Base-by-base conservation (phyloP, 2,888 invertebrate species). In the Ormyrus rosae region DNA sequence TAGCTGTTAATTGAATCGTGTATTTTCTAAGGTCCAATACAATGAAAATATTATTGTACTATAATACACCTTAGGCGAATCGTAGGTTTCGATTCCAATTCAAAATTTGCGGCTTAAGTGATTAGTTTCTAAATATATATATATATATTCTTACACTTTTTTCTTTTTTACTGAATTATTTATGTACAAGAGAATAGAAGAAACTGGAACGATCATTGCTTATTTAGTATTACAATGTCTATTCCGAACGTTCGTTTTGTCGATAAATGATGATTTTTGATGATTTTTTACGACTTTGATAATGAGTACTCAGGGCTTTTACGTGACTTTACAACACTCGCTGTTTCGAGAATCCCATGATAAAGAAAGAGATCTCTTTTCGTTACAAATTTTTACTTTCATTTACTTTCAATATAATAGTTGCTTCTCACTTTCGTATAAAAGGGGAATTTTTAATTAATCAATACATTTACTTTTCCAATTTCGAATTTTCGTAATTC, bases 101-200 rank as follows among this genome's bases (percentile, higher is more conserved):
- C n/a, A 73, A 73, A 77, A 78, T 65, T 78, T 67, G 60, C 61
- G 67, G 65, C 50, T 74, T 74, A 67, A 11, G 71, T 11, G 55
- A 70, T 53, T 65, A 72, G 45, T 71, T 72, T 64, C 64, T 70
- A 65, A 73, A 64, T 81, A 74, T 75, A 60, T 34, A 34, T 34
- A 34, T 34, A 34, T 78, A 60, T 74, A 78, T 76, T 67, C 68
- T 71, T 71, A 79, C 60, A 78, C 7, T 63, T 73, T 67, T 65
- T 68, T n/a, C 7, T 65, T 46, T 56, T 70, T 78, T 50, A 65
- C 65, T 13, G 9, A 64, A 13, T 69, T 73, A 74, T 80, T 75
- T 85, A 85, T 84, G 83, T 84, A 85, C 85, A 85, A 83, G 78
- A 80, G 75, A 81, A 68, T 81, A 68, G 81, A 82, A 79, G 77